Conservation (phyloP, 1,140 invertebrate genomes). For the Diabrotica virgifera region DNA sequence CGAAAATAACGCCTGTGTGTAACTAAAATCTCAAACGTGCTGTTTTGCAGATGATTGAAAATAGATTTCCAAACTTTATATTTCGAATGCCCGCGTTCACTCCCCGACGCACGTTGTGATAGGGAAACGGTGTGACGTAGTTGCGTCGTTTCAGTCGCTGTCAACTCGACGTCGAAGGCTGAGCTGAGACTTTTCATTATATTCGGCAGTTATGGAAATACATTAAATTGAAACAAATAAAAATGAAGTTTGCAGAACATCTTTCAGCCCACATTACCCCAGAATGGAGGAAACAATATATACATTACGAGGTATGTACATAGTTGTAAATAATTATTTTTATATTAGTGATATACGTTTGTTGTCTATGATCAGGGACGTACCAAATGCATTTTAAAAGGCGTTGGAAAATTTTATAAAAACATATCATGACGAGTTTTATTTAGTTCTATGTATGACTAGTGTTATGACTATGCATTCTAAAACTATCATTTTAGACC, state of each 20-base stretch:
- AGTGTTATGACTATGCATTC: no score
- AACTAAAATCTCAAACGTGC: no score
- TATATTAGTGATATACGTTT: no score
- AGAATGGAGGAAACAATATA: conserved; percentile 90
- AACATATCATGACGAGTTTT: no score
- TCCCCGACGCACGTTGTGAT: background rate
- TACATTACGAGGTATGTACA: conserved; percentile 26
- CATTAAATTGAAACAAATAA: background rate
- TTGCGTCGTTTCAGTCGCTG: background rate
- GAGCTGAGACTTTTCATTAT: background rate
- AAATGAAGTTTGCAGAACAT: conserved; percentile 88
- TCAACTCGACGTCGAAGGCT: background rate
- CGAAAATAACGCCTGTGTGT: no score
- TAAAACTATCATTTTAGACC: no score
- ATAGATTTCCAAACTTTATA: no score
- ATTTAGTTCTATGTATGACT: no score
- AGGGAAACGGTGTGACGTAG: background rate
- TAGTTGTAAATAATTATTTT: background rate
- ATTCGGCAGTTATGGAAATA: background rate
- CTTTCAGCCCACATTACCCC: conserved; percentile 86
- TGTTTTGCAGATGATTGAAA: no score
- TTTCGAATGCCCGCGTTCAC: background rate
- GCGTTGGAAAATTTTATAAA: no score
- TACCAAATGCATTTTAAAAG: no score
- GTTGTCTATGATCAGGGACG: no score